Base-by-base conservation (phyloP, 92 coral and sea anemone genomes). In the Metridium senile region DNA sequence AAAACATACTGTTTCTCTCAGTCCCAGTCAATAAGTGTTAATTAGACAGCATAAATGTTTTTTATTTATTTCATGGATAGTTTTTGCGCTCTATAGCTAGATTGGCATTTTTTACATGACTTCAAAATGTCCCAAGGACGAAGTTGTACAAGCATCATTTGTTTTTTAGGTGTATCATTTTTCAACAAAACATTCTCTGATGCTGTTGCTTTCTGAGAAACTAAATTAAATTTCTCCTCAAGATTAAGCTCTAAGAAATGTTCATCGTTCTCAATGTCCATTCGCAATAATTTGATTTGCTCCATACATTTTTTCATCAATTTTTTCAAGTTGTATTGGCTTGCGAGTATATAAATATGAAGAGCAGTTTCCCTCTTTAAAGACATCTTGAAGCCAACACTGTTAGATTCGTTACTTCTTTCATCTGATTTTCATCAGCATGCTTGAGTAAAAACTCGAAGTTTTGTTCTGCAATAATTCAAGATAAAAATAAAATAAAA, bases 61-160 rank as follows among this genome's bases (percentile, higher is more conserved):
- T n/a, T n/a, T n/a, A n/a, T n/a, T n/a, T n/a, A n/a, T n/a, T n/a
- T n/a, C n/a, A n/a, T n/a, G n/a, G n/a, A n/a, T n/a, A n/a, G n/a
- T n/a, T n/a, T n/a, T n/a, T n/a, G n/a, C n/a, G n/a, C n/a, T n/a
- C n/a, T n/a, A n/a, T n/a, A n/a, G n/a, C n/a, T n/a, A n/a, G n/a
- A n/a, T n/a, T 54, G 59, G 59, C 59, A 54, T 54, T 13, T 54
- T 54, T 54, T 20, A 54, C 59, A 54, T 54, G 59, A 54, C 49
- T 54, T 16, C 23, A 54, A 10, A 3, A 21, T 13, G 25, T n/a
- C n/a, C n/a, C n/a, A n/a, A n/a, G n/a, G n/a, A n/a, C n/a, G n/a
- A n/a, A n/a, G n/a, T n/a, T n/a, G n/a, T n/a, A n/a, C n/a, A n/a
- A n/a, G n/a, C n/a, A n/a, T 39, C 8, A 39, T 39, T 54, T 21